phyloP scores from a whole-genome alignment of 2,797 vertebrate species.

The Acipenser ruthenus region DNA sequence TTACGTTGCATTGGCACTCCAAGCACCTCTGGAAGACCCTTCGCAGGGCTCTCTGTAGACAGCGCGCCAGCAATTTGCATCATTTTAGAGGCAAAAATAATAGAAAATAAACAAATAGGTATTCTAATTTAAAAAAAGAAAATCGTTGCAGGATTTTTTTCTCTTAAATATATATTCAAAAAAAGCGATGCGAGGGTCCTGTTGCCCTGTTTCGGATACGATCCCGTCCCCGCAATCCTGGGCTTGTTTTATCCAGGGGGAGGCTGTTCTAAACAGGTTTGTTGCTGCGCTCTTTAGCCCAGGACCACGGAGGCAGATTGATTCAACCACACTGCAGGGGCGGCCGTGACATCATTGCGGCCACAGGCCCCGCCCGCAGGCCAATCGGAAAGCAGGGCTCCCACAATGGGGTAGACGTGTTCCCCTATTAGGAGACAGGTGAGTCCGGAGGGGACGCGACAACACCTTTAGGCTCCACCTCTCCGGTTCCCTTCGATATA shows the following conservation, averaged over 20 bases:
- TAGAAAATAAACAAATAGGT: slow-evolving; percentile 18
- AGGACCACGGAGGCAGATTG: slow-evolving; percentile 63
- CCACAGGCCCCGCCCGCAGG: slow-evolving; percentile 47
- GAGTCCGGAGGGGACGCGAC: slow-evolving; percentile 10
- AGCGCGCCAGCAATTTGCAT: slow-evolving; percentile 93
- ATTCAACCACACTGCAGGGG: slow-evolving; percentile 94
- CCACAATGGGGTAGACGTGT: slow-evolving; percentile 24
- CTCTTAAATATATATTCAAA: slow-evolving; percentile 39
- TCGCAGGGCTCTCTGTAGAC: slow-evolving; percentile 83
- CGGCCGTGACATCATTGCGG: slow-evolving; percentile 76
- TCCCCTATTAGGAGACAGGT: slow-evolving; percentile 19
- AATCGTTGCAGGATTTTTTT: slow-evolving; percentile 42
- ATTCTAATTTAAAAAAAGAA: slow-evolving; percentile 3
- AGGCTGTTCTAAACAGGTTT: slow-evolving; percentile 41
- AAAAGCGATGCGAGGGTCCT: slow-evolving; percentile 16
- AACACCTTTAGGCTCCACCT: no score
- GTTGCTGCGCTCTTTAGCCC: slow-evolving; percentile 57
- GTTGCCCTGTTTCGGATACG: slow-evolving; percentile 24
- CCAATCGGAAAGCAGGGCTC: slow-evolving; percentile 50
- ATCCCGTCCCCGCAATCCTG: slow-evolving; percentile 42
- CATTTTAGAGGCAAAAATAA: slow-evolving; percentile 66
- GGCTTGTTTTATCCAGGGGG: slow-evolving; percentile 40
- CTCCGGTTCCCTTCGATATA: no score
- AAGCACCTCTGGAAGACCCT: slow-evolving; percentile 94
- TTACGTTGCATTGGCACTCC: slow-evolving; percentile 97